Conservation (phyloP, 35 echinoderm and acorn worm genomes). For the Ophiothrix spiculata region DNA sequence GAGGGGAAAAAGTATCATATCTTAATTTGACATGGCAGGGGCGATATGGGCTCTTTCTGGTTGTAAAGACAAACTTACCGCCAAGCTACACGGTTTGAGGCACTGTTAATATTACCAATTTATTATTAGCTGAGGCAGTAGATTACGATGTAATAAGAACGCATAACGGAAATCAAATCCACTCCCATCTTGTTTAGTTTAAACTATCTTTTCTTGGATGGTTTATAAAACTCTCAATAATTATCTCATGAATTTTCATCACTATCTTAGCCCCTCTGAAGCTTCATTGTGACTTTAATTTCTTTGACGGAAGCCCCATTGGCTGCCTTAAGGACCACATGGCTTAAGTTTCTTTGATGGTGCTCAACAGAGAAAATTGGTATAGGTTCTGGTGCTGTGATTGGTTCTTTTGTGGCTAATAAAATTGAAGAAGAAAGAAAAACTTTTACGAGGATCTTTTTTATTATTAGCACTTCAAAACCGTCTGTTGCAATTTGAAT, state of each 20-base stretch:
- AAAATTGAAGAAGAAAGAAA: no score
- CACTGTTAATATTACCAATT: constrained; percentile 9
- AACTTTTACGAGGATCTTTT: no score
- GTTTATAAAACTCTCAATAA: constrained; percentile 1
- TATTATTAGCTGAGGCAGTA: constrained; percentile 3
- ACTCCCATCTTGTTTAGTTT: constrained; percentile 7
- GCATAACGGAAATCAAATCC: background rate
- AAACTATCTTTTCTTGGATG: background rate
- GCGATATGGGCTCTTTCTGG: background rate
- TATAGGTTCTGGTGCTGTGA: no score
- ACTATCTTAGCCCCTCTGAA: background rate
- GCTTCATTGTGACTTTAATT: background rate
- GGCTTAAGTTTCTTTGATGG: background rate
- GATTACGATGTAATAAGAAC: constrained; percentile 10
- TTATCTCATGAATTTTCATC: constrained; percentile 13
- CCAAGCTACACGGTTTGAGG: background rate
- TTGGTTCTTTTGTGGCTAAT: no score
- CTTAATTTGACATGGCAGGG: background rate
- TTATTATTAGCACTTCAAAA: no score
- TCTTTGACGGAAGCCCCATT: background rate
- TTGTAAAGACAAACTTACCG: background rate
- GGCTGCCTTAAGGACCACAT: background rate
- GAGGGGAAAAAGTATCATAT: background rate
- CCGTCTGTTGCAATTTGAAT: no score
- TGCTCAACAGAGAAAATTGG: background rate